Conservation (phyloP, 2,797 vertebrate species). For the Clarias fuscus region DNA sequence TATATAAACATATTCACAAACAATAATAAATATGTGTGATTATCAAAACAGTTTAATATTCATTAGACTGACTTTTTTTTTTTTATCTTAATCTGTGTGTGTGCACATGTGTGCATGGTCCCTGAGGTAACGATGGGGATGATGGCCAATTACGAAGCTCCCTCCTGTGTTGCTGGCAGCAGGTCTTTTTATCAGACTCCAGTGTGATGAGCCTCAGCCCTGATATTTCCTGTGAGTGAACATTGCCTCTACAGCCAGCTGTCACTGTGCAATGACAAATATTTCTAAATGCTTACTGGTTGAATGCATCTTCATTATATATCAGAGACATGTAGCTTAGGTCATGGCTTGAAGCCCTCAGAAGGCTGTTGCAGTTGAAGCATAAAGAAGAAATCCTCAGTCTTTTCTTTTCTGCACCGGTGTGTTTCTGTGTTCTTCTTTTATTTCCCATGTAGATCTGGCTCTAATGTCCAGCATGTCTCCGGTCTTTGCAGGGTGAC, state of each 20-base stretch:
- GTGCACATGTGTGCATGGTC: not conserved
- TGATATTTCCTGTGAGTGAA: conserved; percentile 34
- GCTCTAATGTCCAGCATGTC: conserved; percentile 42
- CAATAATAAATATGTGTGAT: conserved; percentile 3
- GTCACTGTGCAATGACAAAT: conserved; percentile 40
- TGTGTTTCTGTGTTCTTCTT: conserved; percentile 28
- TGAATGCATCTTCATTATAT: conserved; percentile 34
- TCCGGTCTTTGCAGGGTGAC: conserved; percentile 45
- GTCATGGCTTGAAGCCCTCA: conserved; percentile 23
- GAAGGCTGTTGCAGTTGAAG: conserved; percentile 22
- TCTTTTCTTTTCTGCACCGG: not conserved
- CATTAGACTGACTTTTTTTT: not conserved
- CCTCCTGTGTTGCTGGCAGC: conserved; percentile 28
- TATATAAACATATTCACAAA: conserved; percentile 18
- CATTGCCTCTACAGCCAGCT: conserved; percentile 9
- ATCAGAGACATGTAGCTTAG: conserved; percentile 16
- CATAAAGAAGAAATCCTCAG: conserved; percentile 26
- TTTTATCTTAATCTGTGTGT: conserved; percentile 14
- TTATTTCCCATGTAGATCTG: conserved; percentile 44
- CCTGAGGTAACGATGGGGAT: conserved; percentile 11
- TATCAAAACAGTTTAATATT: conserved; percentile 27
- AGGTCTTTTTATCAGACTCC: not conserved
- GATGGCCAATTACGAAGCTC: conserved; percentile 30
- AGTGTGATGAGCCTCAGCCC: conserved; percentile 16
- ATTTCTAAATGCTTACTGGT: conserved; percentile 24